Conservation (phyloP, 2,888 invertebrate species). For the Silvanus unidentatus region DNA sequence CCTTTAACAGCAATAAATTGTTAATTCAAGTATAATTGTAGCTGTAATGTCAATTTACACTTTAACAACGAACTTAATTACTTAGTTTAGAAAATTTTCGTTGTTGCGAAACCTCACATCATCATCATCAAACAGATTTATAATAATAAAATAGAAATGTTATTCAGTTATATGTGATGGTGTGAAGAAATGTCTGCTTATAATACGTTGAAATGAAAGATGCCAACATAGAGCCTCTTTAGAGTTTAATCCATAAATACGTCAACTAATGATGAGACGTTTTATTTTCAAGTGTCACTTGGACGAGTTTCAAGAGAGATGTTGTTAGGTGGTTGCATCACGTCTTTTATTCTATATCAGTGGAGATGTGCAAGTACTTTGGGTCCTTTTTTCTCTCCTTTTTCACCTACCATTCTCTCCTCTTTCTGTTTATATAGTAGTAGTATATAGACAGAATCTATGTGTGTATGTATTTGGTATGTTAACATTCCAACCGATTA, state of each 20-base stretch:
- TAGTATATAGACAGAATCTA: too few relatives aligned
- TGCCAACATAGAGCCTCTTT: conserved; percentile 19
- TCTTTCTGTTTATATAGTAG: too few relatives aligned
- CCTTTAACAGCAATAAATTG: too few relatives aligned
- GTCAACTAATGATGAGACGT: conserved; percentile 32
- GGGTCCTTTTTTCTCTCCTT: conserved; percentile 13
- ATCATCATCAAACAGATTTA: too few relatives aligned
- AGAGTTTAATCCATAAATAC: conserved; percentile 28
- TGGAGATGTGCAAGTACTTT: conserved; percentile 4
- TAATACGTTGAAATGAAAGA: conserved; percentile 16
- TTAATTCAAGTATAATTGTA: too few relatives aligned
- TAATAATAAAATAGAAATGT: too few relatives aligned
- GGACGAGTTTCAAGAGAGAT: conserved; percentile 29
- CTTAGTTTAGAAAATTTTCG: too few relatives aligned
- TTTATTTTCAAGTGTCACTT: conserved; percentile 34
- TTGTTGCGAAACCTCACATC: too few relatives aligned
- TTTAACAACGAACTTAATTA: too few relatives aligned
- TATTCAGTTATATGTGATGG: too few relatives aligned
- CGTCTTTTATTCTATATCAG: conserved; percentile 21
- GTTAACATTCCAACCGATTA: conserved; percentile 25
- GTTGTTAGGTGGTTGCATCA: conserved; percentile 18
- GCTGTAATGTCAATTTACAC: too few relatives aligned
- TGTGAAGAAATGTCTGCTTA: too few relatives aligned
- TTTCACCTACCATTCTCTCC: neutral
- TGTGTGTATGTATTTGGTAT: neutral